Evolutionary conservation across 2,888 invertebrate genomes (phyloP), one percentile per base, ranked within the genome.

Genomic region (Campoplex nolae): DNA sequence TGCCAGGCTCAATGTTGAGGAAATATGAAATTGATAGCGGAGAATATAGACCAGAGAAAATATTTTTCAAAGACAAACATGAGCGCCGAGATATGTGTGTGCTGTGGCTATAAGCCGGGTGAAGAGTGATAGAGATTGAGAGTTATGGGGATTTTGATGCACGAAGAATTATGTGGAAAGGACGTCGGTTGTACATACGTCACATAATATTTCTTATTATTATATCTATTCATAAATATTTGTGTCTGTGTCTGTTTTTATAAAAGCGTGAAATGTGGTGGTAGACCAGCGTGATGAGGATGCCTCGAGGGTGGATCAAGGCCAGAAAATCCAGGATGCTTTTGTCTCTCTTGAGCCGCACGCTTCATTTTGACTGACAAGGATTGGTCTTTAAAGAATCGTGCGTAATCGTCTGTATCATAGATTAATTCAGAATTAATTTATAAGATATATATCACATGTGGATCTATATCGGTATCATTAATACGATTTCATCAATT

Each of bases 31-130:
- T 81, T 81, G 71, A 77, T 81, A 75, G 75, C 42, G 58, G 13
- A 42, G 23, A 45, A 71, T 73, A 71, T 23, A 56, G 38, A 79
- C 32, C 35, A 16, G 32, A 56, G 71, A 51, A 84, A 86, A 81
- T 81, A 84, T 86, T 84, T 84, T 68, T 51, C 77, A 58, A 54
- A 81, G 83, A 83, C 67, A 84, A 74, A 77, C 76, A 81, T 8
- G 67, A 74, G 73, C n/a, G 79, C 42, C 74, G 75, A 79, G 28
- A 79, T 56, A 45, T 54, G 28, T 38, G 23, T 77, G 42, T 28
- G 56, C 48, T 56, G 45, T 28, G 35, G 81, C 58, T 77, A 58
- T 32, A 77, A 42, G 71, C 32, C 32, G 67, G n/a, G 51, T 28
- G 28, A 75, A 45, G 8, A 51, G 38, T 9, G 58, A 79, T 45